Base-by-base conservation (phyloP, 2,888 invertebrate species). In the Scaptomyza cyrtandrae region DNA sequence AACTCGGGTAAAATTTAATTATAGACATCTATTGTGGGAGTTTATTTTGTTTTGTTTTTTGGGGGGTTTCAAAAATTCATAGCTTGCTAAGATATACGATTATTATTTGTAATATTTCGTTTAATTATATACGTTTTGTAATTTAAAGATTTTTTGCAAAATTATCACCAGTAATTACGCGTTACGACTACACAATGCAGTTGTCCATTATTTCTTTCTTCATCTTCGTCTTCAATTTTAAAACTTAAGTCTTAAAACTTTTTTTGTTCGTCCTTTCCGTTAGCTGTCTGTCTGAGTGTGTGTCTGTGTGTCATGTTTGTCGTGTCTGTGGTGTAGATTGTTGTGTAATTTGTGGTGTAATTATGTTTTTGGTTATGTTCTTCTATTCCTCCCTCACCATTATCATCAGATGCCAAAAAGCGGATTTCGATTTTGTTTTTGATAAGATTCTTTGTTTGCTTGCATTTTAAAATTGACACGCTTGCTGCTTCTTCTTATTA, bases 91-190 rank as follows among this genome's bases (percentile, higher is more conserved):
- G 41, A 33, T 67, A 62, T 66, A 54, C 50, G 49, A 71, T 75
- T 72, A 62, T 60, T 68, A 45, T 57, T 63, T 58, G 33, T 41
- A 27, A 48, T 63, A 65, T 71, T 48, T 44, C 48, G 45, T 58
- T 39, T 70, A 49, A 27, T 52, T 71, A 68, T 59, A 68, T 66
- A 52, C 55, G 64, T 65, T 84, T 29, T 29, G 29, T 29, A 29
- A 10, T 33, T 73, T 68, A 78, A 41, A 71, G 71, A 77, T 85
- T 88, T 83, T 81, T 86, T 81, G 71, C 78, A 85, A 86, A 89
- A 89, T 91, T 91, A 91, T 91, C 91, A 91, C 91, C 91, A 91
- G 91, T 90, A 86, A 88, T 87, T 91, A 90, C 84, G 88, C 88
- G 71, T 86, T 41, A 86, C 89, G 86, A 90, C 90, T 91, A 90